phyloP scores from a whole-genome alignment of 1,140 invertebrate species.

The Pemphigus obesinymphae region DNA sequence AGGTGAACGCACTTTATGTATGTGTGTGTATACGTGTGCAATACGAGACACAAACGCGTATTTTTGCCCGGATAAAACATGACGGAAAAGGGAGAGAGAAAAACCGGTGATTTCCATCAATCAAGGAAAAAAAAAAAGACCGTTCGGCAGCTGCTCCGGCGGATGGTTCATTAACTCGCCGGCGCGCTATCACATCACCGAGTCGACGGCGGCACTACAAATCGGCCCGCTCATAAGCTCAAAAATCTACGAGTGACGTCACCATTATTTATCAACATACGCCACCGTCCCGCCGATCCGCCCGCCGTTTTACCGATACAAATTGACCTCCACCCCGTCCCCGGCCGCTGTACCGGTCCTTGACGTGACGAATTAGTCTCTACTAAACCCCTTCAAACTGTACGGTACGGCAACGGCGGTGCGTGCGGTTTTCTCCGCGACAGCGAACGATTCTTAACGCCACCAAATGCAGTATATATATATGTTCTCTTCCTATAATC shows the following conservation, averaged over 20 bases:
- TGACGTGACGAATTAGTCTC: constrained; percentile 1
- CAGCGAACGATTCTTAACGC: background rate
- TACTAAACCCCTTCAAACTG: background rate
- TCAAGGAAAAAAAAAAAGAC: constrained; percentile 33
- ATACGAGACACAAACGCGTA: background rate
- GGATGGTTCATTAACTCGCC: constrained; percentile 33
- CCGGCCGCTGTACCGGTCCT: too few species aligned
- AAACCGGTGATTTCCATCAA: constrained; percentile 10
- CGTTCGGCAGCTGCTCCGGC: background rate
- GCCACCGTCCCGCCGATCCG: too few species aligned
- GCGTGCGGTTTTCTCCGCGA: background rate
- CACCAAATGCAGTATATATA: background rate
- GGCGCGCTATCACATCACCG: too few species aligned
- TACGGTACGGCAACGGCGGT: background rate
- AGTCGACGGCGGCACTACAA: background rate
- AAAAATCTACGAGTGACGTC: constrained; percentile 36
- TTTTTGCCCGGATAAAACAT: background rate
- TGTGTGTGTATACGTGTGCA: background rate
- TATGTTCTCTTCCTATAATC: too few species aligned
- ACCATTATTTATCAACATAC: constrained; percentile 9
- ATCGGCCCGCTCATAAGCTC: background rate
- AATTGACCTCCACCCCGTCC: background rate
- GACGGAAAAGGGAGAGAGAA: background rate
- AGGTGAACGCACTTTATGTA: too few species aligned
- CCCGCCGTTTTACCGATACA: background rate